Evolutionary conservation across 1,140 invertebrate genomes (phyloP), one percentile per base, ranked within the genome.

Genomic region (Diabrotica virgifera): DNA sequence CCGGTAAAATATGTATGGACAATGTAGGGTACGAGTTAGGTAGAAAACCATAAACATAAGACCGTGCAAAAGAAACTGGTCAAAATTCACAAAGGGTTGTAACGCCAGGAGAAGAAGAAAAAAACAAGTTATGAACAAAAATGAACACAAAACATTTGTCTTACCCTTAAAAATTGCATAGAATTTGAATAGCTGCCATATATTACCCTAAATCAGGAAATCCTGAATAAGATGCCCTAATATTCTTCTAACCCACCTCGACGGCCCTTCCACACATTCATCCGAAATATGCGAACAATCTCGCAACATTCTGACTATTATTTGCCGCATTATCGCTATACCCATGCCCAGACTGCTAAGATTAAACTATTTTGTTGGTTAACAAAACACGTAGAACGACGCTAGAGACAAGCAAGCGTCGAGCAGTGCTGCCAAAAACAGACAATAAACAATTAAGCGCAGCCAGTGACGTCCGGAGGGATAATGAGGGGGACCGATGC

Each of bases 271-370:
- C n/a, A 46, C n/a, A 10, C 40, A 46, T 46, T 46, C 40, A 46
- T 46, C 40, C n/a, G n/a, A 46, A 46, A 46, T 46, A 46, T 46
- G 40, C n/a, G 40, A 46, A 46, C 40, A 46, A 46, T 46, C 40
- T 46, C 40, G 3, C n/a, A 46, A 46, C 40, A 46, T 46, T 46
- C n/a, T 46, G 40, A n/a, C 40, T 46, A 46, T 46, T 46, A 46
- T 46, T 46, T 46, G 40, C 40, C 40, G 40, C 40, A 46, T 46
- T 46, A 46, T 46, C 40, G 40, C 40, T 46, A 10, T 46, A 46
- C 40, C 5, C 40, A 46, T 46, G 40, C 40, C n/a, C 40, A 8
- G 8, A 8, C 40, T 46, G 40, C n/a, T 46, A 5, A 46, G 40
- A 46, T 46, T 46, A 6, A 46, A 46, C 40, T 46, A 46, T 46